Percentiles rank a stretch among this genome's conserved stretches.
Conservation (phyloP, 2,113 vertebrate species). For the Sporophila hypoxantha region DNA sequence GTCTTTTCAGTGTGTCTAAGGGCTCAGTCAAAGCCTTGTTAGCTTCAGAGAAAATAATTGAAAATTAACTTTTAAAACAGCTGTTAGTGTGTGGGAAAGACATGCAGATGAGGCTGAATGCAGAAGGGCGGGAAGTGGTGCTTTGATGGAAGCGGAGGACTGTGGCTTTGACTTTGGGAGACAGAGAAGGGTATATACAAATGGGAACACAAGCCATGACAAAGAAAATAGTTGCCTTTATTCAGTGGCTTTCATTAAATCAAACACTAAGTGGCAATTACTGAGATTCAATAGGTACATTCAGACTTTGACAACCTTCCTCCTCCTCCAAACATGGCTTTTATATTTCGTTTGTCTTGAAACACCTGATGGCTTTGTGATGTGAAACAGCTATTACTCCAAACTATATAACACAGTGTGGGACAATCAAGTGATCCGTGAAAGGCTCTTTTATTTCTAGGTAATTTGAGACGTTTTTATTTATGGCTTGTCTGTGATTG, state of each 20-base stretch:
- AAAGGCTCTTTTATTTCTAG: constrained; percentile 54
- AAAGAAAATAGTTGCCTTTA: constrained; percentile 59
- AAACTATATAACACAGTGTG: background rate
- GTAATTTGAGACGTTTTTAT: constrained; percentile 58
- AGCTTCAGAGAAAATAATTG: constrained; percentile 16
- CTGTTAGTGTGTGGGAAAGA: background rate
- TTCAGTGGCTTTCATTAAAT: constrained; percentile 64
- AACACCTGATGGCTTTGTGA: constrained; percentile 52
- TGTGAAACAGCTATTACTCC: constrained; percentile 36
- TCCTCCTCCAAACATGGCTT: constrained; percentile 38
- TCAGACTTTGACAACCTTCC: constrained; percentile 66
- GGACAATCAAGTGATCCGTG: constrained; percentile 31
- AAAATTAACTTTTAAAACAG: constrained; percentile 24
- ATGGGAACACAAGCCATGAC: constrained; percentile 44
- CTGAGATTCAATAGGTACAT: constrained; percentile 62
- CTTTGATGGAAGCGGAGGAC: background rate
- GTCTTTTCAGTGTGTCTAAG: background rate
- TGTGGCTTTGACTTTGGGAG: constrained; percentile 48
- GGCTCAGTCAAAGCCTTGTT: background rate
- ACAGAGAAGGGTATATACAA: constrained; percentile 50
- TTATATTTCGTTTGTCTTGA: constrained; percentile 53
- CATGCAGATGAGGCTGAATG: background rate
- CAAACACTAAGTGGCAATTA: constrained; percentile 66
- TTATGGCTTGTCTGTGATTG: background rate
- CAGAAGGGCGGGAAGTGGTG: background rate